A percentile compares a stretch with the other conserved stretches of the same genome.
Evolutionary conservation across 2,113 vertebrate species (phyloP).

Genomic region (Maccullochella peelii): DNA sequence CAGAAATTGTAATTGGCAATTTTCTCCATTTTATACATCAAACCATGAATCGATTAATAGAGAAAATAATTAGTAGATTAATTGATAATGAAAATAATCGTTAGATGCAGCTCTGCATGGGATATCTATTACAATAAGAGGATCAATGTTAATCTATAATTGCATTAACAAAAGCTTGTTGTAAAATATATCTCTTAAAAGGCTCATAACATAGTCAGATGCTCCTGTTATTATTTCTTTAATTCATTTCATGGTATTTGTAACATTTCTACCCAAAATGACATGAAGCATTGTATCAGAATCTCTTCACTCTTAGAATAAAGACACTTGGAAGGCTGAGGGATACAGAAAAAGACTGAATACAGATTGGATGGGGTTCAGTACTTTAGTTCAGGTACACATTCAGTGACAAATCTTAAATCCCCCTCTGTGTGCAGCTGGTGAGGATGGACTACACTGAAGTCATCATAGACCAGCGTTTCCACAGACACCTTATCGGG

Average conservation of each 20-base stretch:
- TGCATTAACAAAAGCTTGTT: neutral
- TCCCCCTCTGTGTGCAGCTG: constrained; percentile 71
- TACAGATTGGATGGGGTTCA: neutral
- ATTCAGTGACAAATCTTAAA: neutral
- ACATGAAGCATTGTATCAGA: neutral
- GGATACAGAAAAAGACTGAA: rapidly evolving
- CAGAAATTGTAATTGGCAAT: neutral
- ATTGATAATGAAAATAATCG: neutral
- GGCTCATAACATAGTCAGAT: neutral
- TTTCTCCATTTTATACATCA: neutral
- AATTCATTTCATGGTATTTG: neutral
- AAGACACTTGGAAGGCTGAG: neutral
- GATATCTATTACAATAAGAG: neutral
- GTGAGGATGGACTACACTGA: constrained; percentile 88
- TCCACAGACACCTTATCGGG: constrained; percentile 87
- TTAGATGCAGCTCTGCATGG: neutral
- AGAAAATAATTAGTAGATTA: neutral
- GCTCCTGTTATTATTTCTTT: neutral
- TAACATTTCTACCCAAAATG: neutral
- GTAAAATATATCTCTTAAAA: neutral
- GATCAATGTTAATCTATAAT: neutral
- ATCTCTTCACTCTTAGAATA: neutral
- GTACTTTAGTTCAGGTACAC: neutral
- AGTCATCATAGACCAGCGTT: constrained; percentile 85
- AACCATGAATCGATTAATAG: neutral